phyloP scores from a whole-genome alignment of 37 sponge, comb jelly and placozoan genomes.

The Geodia barretti region DNA sequence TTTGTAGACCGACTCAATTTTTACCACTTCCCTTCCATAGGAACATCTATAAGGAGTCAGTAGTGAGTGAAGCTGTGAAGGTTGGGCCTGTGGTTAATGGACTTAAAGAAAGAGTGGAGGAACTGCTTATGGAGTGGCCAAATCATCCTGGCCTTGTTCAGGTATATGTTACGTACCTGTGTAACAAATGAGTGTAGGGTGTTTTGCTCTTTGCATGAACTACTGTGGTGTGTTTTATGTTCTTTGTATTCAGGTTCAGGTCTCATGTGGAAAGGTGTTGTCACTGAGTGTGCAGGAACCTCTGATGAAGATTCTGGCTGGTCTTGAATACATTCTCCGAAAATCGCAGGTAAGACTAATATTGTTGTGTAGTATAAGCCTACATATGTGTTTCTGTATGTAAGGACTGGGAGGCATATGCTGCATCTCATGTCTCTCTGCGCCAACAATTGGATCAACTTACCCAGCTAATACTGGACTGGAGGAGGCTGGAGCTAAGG shows the following conservation, averaged over 20 bases:
- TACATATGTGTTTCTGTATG: no score
- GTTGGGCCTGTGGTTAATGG: constrained; percentile 23
- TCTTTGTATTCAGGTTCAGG: no score
- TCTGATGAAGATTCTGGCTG: constrained; percentile 86
- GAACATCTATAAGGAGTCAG: constrained; percentile 76
- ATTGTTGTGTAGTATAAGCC: no score
- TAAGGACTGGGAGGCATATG: constrained; percentile 92
- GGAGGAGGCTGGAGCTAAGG: constrained; percentile 86
- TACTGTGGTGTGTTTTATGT: no score
- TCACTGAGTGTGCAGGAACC: constrained; percentile 57
- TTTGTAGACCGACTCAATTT: background rate
- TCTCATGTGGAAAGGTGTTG: constrained; percentile 54
- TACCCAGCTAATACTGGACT: constrained; percentile 68
- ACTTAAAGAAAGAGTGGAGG: constrained; percentile 10
- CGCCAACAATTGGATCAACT: constrained; percentile 47
- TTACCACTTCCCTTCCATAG: background rate
- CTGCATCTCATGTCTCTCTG: constrained; percentile 69
- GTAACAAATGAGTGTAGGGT: background rate
- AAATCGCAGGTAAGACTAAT: constrained; percentile 86
- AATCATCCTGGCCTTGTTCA: constrained; percentile 85
- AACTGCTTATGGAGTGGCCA: constrained; percentile 81
- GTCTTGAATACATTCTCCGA: constrained; percentile 76
- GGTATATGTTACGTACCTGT: constrained; percentile 16
- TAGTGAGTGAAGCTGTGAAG: constrained; percentile 21
- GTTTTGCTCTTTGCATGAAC: background rate